Evolutionary conservation across 2,797 vertebrate species (phyloP).

Genomic region (Ibycter americanus): DNA sequence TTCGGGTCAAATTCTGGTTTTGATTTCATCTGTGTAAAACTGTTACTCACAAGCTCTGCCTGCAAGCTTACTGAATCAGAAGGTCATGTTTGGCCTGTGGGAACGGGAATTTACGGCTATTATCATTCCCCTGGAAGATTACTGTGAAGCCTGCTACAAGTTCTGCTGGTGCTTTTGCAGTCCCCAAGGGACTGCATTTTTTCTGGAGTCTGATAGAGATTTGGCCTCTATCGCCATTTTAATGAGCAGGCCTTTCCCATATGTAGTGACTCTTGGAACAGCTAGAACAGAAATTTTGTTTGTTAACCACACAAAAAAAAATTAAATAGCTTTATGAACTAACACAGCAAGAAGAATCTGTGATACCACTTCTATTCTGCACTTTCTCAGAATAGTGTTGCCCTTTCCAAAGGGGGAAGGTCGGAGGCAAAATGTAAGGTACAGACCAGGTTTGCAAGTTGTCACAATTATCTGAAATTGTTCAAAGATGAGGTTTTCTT

Average conservation of each 20-base stretch:
- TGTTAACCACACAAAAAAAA: accelerated
- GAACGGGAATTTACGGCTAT: not conserved
- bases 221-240: not conserved
- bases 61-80: not conserved
- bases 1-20: not conserved
- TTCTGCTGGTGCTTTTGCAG: not conserved
- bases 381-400: not conserved
- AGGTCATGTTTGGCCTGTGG: not conserved
- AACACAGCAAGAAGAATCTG: not conserved
- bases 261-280: not conserved
- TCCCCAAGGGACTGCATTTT: not conserved
- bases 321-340: not conserved
- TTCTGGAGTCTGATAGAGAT: not conserved
- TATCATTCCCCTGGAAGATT: not conserved
- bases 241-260: not conserved
- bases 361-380: not conserved
- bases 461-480: not conserved
- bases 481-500: not conserved
- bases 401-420: not conserved
- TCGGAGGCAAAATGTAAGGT: not conserved
- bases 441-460: not conserved
- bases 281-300: not conserved
- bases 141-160: not conserved
- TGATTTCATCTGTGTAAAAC: not conserved
- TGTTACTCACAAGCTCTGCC: not conserved